Conservation (phyloP, 2,888 invertebrate genomes). For the Dusona sp. region DNA sequence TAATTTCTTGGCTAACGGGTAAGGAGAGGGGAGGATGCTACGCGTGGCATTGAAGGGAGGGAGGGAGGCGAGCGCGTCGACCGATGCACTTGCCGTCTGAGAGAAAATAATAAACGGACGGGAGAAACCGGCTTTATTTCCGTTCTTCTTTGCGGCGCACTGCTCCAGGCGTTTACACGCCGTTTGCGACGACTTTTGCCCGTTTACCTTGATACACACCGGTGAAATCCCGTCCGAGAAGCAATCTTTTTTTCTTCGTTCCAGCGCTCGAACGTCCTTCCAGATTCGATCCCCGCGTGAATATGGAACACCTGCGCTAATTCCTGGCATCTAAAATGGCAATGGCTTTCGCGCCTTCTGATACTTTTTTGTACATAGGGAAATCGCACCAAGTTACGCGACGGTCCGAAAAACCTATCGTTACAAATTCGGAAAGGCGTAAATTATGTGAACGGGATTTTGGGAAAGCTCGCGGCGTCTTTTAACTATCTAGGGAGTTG, state of each 20-base stretch:
- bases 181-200: conserved; percentile 3
- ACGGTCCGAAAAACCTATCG: not conserved
- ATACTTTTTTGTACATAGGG: not conserved
- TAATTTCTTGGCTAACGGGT: conserved; percentile 50
- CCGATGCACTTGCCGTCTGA: not conserved
- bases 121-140: conserved; percentile 67
- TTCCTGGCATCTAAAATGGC: not conserved
- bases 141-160: conserved; percentile 52
- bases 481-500: not conserved
- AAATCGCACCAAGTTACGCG: not conserved
- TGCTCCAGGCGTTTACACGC: conserved; percentile 57
- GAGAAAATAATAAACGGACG: conserved; percentile 52
- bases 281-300: not conserved
- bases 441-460: not conserved
- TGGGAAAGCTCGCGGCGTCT: not conserved
- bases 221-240: not conserved
- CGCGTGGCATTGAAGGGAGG: conserved; percentile 20
- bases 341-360: not conserved
- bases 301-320: conserved; percentile 2
- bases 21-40: not conserved
- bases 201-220: conserved; percentile 47
- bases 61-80: conserved; percentile 6
- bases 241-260: not conserved
- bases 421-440: conserved; percentile 4
- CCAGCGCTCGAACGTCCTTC: not conserved